Conservation (phyloP, 1,140 invertebrate species). For the Diabrotica undecimpunctata region DNA sequence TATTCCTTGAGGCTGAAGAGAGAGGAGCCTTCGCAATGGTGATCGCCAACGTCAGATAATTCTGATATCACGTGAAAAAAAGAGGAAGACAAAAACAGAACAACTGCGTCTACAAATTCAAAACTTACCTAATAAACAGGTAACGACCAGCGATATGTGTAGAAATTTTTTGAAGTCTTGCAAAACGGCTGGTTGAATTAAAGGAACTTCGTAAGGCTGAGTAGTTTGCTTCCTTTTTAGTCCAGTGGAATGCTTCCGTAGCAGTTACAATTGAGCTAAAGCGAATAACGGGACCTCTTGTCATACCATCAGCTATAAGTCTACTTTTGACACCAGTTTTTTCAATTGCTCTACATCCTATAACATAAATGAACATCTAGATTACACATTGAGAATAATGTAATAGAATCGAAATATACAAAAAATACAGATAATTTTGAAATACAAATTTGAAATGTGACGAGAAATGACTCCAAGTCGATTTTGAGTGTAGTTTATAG, state of each 20-base stretch:
- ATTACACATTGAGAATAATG: neutral
- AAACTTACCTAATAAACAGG: constrained; percentile 65
- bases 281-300: constrained; percentile 86
- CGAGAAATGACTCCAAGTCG: too few species aligned
- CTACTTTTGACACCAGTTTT: constrained; percentile 72
- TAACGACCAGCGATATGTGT: constrained; percentile 79
- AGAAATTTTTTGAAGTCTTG: constrained; percentile 74
- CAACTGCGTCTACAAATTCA: too few species aligned
- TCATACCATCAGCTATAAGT: constrained; percentile 92
- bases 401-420: neutral
- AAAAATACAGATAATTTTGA: too few species aligned
- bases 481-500: too few species aligned
- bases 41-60: too few species aligned
- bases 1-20: too few species aligned
- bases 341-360: constrained; percentile 69
- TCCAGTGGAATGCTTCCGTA: constrained; percentile 77
- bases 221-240: constrained; percentile 63
- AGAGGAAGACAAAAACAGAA: too few species aligned
- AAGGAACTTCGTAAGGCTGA: constrained; percentile 56
- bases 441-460: too few species aligned
- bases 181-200: constrained; percentile 84
- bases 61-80: too few species aligned
- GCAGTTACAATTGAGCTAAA: constrained; percentile 77
- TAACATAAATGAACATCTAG: constrained; percentile 9
- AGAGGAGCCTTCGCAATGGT: too few species aligned